Evolutionary conservation across 2,113 vertebrate species (phyloP).

Genomic region (Malurus cyaneus): DNA sequence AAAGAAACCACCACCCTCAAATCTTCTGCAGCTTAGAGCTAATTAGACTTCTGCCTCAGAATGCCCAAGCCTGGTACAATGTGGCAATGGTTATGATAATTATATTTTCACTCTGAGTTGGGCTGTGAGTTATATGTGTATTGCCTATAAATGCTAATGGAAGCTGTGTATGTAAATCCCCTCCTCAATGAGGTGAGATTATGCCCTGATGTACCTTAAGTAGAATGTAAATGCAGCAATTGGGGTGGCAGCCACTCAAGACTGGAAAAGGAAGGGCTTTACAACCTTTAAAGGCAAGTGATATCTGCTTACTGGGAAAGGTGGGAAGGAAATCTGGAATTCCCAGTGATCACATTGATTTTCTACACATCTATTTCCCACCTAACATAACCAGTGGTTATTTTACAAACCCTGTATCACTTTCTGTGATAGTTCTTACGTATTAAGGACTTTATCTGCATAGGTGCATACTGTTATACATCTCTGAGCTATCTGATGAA

Average conservation of each 20-base stretch:
- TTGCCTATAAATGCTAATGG: slow-evolving; percentile 64
- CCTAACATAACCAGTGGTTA: not conserved
- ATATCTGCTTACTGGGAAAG: not conserved
- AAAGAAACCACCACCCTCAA: slow-evolving; percentile 65
- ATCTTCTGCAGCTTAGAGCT: slow-evolving; percentile 74
- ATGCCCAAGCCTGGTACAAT: slow-evolving; percentile 52
- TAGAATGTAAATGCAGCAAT: slow-evolving; percentile 24
- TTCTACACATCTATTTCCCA: slow-evolving; percentile 14
- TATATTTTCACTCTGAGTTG: slow-evolving; percentile 61
- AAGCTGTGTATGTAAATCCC: slow-evolving; percentile 52
- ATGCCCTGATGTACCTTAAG: slow-evolving; percentile 62
- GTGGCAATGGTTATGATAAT: slow-evolving; percentile 75
- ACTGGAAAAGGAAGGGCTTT: not conserved
- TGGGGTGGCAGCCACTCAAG: slow-evolving; percentile 10
- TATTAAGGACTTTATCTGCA: not conserved
- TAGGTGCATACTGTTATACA: no score
- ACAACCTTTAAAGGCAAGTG: not conserved
- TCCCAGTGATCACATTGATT: not conserved
- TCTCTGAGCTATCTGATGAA: not conserved
- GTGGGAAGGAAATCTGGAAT: not conserved
- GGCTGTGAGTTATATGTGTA: slow-evolving; percentile 62
- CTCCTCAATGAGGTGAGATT: slow-evolving; percentile 33
- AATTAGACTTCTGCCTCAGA: slow-evolving; percentile 74
- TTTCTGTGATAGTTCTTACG: not conserved
- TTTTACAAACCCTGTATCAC: not conserved